Conservation (phyloP, 2,113 vertebrate genomes). For the Eleginops maclovinus region DNA sequence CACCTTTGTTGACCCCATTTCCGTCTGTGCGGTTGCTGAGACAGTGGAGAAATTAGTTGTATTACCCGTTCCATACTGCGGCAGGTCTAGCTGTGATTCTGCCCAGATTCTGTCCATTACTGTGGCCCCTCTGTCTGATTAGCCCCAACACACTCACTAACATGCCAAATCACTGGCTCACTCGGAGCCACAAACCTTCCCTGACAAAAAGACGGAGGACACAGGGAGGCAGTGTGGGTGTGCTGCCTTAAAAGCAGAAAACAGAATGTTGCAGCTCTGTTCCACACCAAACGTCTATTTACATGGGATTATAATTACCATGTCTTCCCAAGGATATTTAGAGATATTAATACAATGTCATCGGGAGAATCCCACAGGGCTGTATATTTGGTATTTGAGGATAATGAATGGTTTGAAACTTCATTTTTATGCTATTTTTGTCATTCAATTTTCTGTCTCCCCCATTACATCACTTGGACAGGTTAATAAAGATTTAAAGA, state of each 20-base stretch:
- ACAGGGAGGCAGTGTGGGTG: slow-evolving; percentile 42
- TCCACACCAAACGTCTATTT: neutral
- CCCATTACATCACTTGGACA: too few relatives aligned
- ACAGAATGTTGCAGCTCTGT: slow-evolving; percentile 48
- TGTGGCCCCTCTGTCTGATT: slow-evolving; percentile 96
- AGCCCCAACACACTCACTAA: slow-evolving; percentile 98
- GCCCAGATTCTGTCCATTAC: slow-evolving; percentile 99
- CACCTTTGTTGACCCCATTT: slow-evolving; percentile 97
- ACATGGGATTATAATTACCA: neutral
- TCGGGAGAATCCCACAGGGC: neutral
- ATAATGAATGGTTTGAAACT: neutral
- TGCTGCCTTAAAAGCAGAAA: slow-evolving; percentile 40
- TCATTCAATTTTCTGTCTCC: too few relatives aligned
- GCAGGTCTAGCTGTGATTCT: slow-evolving; percentile 96
- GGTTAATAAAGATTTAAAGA: too few relatives aligned
- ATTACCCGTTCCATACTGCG: slow-evolving; percentile 92
- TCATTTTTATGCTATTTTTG: neutral
- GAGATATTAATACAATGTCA: slow-evolving; percentile 25
- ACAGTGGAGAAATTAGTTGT: slow-evolving; percentile 97
- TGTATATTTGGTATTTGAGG: neutral
- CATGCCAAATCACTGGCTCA: slow-evolving; percentile 99
- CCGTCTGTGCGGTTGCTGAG: slow-evolving; percentile 87
- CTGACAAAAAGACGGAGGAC: slow-evolving; percentile 55
- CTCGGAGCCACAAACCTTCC: slow-evolving; percentile 87
- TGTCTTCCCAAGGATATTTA: neutral